Conservation (phyloP, 2,888 invertebrate genomes). For the Cynaeus angustus region DNA sequence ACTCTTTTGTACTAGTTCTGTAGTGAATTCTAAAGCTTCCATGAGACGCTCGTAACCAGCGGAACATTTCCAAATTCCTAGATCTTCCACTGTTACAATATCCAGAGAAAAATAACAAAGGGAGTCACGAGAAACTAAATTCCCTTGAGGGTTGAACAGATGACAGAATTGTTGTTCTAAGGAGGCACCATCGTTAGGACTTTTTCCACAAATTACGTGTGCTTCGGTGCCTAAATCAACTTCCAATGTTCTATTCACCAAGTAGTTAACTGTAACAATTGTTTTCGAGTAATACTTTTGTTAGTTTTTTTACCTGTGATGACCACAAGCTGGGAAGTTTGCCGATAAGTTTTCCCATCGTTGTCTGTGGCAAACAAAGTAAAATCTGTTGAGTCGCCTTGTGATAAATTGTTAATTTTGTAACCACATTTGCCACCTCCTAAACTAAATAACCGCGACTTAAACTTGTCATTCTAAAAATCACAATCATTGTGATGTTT, state of each 20-base stretch:
- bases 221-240: conserved; percentile 3
- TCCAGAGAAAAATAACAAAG: background rate
- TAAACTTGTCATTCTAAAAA: background rate
- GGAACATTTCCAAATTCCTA: conserved; percentile 52
- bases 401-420: background rate
- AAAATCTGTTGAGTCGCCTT: background rate
- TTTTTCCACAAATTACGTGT: background rate
- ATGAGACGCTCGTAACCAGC: conserved; percentile 36
- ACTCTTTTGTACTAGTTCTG: conserved; percentile 30
- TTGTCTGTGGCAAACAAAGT: conserved; percentile 8
- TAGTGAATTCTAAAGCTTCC: conserved; percentile 44
- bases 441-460: background rate
- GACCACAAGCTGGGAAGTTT: no score
- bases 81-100: conserved; percentile 24
- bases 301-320: no score
- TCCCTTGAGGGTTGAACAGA: conserved; percentile 49
- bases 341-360: background rate
- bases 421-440: conserved; percentile 10
- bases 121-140: conserved; percentile 36
- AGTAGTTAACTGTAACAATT: background rate
- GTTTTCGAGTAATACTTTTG: no score
- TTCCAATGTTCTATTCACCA: conserved; percentile 4
- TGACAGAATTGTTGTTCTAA: conserved; percentile 40
- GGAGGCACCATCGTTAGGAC: background rate
- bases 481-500: background rate